Conservation (phyloP, 2,888 invertebrate genomes). For the Syritta pipiens region DNA sequence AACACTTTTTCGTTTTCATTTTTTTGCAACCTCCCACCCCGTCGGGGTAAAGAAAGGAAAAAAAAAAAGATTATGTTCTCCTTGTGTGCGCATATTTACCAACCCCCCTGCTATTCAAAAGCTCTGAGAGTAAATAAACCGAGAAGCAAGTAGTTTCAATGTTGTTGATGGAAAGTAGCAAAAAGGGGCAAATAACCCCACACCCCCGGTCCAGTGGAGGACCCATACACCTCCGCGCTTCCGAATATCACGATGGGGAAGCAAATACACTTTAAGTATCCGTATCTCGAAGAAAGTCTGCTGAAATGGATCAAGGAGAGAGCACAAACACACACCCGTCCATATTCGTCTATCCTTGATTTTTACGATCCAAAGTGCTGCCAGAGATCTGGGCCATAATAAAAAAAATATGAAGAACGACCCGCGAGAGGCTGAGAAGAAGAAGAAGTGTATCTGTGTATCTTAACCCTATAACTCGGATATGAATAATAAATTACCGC, state of each 20-base stretch:
- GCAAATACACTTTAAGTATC: constrained; percentile 57
- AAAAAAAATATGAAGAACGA: background rate
- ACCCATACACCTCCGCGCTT: constrained; percentile 1
- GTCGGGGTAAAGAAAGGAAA: constrained; percentile 20
- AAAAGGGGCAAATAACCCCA: constrained; percentile 1
- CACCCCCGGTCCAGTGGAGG: background rate
- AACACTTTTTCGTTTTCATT: too few species aligned
- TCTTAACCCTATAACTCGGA: constrained; percentile 32
- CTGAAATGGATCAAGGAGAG: constrained; percentile 40
- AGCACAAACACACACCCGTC: too few species aligned
- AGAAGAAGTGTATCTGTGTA: background rate
- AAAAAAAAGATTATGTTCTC: constrained; percentile 32
- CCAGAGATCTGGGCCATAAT: constrained; percentile 10
- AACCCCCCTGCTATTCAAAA: constrained; percentile 16
- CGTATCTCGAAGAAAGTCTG: constrained; percentile 16
- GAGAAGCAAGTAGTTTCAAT: constrained; percentile 30
- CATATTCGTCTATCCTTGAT: constrained; percentile 30
- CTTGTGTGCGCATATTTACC: constrained; percentile 39
- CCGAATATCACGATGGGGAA: constrained; percentile 38
- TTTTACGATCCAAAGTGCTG: constrained; percentile 16
- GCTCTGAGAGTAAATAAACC: constrained; percentile 37
- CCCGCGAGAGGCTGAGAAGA: too few species aligned
- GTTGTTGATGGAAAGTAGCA: constrained; percentile 18
- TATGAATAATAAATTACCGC: constrained; percentile 55
- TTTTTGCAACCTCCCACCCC: background rate